Percentiles rank a stretch among this genome's conserved stretches.
These are phyloP conservation scores for Sibirionetta formosa DNA, from an alignment of 2,797 vertebrate species.

Conservation along the genomic window DNA sequence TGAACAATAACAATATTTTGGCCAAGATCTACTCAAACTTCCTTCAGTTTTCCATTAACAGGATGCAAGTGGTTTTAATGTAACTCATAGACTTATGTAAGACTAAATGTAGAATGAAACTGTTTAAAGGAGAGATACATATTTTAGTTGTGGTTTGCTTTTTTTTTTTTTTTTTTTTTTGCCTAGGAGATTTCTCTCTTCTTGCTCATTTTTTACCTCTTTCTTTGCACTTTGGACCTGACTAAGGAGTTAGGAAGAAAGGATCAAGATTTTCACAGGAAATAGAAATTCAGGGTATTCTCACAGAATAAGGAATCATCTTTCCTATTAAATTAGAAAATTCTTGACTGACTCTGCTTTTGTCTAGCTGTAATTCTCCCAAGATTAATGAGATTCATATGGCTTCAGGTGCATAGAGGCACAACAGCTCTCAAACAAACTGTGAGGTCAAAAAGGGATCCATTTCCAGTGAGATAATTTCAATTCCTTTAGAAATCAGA, in stretches of 20 bases:
- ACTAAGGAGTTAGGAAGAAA: background rate
- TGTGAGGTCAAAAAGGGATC: background rate
- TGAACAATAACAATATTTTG: background rate
- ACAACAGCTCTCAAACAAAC: background rate
- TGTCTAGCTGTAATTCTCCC: background rate
- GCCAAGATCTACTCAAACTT: background rate
- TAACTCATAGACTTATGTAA: background rate
- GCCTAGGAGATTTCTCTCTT: background rate
- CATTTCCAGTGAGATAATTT: background rate
- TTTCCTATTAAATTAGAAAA: background rate
- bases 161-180: background rate
- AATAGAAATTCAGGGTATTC: background rate
- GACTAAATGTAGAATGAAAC: background rate
- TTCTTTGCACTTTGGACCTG: background rate
- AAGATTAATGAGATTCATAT: background rate
- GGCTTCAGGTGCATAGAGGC: background rate
- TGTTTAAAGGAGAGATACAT: background rate
- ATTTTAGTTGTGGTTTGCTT: background rate
- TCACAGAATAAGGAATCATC: background rate
- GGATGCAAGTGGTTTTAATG: background rate
- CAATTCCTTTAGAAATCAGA: background rate
- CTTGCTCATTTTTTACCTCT: background rate
- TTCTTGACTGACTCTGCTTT: background rate
- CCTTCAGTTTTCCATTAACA: background rate
- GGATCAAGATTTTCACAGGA: background rate